These are phyloP conservation scores for Ligdia adustata DNA, from an alignment of 2,888 invertebrate genomes.

Conservation along the genomic window DNA sequence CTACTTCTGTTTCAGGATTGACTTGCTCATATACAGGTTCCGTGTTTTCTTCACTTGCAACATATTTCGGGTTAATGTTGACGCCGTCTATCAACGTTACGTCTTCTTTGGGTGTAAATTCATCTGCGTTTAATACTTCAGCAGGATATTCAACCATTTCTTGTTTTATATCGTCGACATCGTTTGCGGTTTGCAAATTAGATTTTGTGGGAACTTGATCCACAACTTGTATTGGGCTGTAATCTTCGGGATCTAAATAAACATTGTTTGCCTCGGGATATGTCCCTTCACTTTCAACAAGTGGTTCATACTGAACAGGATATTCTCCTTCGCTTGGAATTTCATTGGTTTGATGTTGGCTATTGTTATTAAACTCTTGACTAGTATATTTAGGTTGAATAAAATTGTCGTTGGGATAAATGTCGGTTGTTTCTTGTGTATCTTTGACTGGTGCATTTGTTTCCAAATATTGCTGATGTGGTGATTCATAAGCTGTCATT, in stretches of 20 bases:
- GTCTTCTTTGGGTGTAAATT: constrained; percentile 38
- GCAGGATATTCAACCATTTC: constrained; percentile 38
- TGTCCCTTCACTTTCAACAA: constrained; percentile 24
- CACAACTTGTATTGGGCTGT: constrained; percentile 30
- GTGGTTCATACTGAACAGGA: constrained; percentile 19
- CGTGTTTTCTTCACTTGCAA: constrained; percentile 20
- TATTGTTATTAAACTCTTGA: constrained; percentile 14
- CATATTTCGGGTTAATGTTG: constrained; percentile 39
- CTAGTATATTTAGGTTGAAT: constrained; percentile 6
- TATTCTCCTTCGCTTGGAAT: constrained; percentile 18
- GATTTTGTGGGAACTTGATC: constrained; percentile 34
- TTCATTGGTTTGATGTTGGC: constrained; percentile 13
- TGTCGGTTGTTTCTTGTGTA: too few relatives aligned
- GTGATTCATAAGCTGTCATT: constrained; percentile 8
- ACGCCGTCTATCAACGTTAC: constrained; percentile 38
- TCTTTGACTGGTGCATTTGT: constrained; percentile 5
- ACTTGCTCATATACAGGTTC: constrained; percentile 19
- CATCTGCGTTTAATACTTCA: constrained; percentile 39
- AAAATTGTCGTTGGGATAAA: constrained; percentile 11
- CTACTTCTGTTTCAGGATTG: constrained; percentile 8
- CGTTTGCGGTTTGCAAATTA: constrained; percentile 20
- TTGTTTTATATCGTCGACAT: constrained; percentile 7
- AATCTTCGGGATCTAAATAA: constrained; percentile 34
- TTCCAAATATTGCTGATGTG: constrained; percentile 7
- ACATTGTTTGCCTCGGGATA: constrained; percentile 27